Conservation (phyloP, 2,797 vertebrate species). For the Crenichthys baileyi region DNA sequence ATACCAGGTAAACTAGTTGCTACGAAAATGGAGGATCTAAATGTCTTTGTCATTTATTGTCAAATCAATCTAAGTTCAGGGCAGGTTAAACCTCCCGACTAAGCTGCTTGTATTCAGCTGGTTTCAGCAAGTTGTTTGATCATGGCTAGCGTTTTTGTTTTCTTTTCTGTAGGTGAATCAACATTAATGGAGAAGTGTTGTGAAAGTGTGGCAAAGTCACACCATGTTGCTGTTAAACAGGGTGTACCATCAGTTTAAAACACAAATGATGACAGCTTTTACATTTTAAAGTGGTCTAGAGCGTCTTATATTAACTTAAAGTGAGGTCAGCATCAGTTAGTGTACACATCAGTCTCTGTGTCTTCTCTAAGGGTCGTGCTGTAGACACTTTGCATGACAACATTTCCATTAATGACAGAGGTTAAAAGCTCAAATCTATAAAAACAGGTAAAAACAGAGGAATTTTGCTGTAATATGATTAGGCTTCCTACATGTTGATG, state of each 20-base stretch:
- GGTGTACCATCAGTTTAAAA: not conserved
- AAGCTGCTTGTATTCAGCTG: not conserved
- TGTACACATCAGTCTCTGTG: not conserved
- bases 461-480: not conserved
- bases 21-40: not conserved
- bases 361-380: not conserved
- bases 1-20: constrained; percentile 85
- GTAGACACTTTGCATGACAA: not conserved
- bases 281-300: not conserved
- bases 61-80: not conserved
- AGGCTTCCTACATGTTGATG: not conserved
- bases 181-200: not conserved
- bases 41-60: not conserved
- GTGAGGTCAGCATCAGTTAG: not conserved
- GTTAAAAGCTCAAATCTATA: not conserved
- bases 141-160: not conserved
- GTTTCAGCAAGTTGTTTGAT: not conserved
- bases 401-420: too few species aligned
- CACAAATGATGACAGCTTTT: not conserved
- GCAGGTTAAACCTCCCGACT: not conserved
- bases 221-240: not conserved
- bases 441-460: not conserved
- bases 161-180: not conserved
- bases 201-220: not conserved
- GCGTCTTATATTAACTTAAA: not conserved